These are phyloP conservation scores for Epinephelus lanceolatus DNA, from an alignment of 2,113 vertebrate species.

Conservation along the genomic window DNA sequence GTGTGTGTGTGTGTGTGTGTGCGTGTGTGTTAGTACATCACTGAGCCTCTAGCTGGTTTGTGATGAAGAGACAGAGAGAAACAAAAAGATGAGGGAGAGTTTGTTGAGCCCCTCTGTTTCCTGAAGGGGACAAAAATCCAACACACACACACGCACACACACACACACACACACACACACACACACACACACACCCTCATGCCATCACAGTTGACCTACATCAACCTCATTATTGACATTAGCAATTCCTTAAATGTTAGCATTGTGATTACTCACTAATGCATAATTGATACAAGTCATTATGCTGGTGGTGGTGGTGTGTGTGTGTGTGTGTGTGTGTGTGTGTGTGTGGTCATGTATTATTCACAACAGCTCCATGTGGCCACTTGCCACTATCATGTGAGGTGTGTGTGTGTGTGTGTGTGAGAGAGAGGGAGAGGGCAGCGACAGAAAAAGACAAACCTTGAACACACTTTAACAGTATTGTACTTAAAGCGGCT, in stretches of 20 bases:
- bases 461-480: neutral
- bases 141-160: neutral
- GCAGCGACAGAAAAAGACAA: neutral
- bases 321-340: no score
- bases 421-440: neutral
- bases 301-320: neutral
- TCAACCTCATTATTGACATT: conserved; percentile 38
- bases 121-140: neutral
- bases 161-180: neutral
- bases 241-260: conserved; percentile 38
- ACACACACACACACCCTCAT: neutral
- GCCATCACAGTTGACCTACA: conserved; percentile 10
- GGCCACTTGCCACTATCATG: conserved; percentile 27
- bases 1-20: conserved; percentile 4
- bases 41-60: neutral
- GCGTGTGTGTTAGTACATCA: neutral
- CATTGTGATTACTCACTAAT: conserved; percentile 35
- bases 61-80: neutral
- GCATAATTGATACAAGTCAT: conserved; percentile 58
- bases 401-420: neutral
- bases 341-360: conserved; percentile 39
- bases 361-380: conserved; percentile 60
- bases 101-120: neutral
- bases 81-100: neutral
- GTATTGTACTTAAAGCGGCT: neutral